phyloP scores from a whole-genome alignment of 2,888 invertebrate genomes.

The Yponomeuta malinellus region DNA sequence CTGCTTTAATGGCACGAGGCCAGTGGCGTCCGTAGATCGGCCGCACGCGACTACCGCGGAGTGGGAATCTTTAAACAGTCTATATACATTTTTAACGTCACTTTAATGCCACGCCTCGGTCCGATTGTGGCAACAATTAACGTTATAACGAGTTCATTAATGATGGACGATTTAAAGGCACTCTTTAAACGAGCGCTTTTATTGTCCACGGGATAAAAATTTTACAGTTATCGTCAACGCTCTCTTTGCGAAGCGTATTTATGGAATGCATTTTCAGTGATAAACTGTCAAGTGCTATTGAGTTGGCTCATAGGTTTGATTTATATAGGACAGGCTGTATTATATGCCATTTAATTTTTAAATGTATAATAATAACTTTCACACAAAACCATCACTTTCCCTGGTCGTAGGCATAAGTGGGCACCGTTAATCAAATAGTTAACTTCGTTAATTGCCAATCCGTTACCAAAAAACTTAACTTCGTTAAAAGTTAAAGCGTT shows the following conservation, averaged over 20 bases:
- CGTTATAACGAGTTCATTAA: constrained; percentile 66
- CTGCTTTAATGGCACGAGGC: constrained; percentile 71
- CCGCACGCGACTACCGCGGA: constrained; percentile 62
- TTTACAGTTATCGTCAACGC: constrained; percentile 10
- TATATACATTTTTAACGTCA: constrained; percentile 68
- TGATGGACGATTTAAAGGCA: constrained; percentile 37
- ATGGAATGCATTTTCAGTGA: constrained; percentile 17
- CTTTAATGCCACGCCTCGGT: constrained; percentile 60
- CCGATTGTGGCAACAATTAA: constrained; percentile 67
- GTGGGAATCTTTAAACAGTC: constrained; percentile 70
- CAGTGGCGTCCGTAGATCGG: constrained; percentile 69
- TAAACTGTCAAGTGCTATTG: not conserved
- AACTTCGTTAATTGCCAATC: too few relatives aligned
- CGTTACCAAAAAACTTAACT: too few relatives aligned
- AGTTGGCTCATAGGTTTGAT: too few relatives aligned
- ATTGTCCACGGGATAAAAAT: constrained; percentile 26
- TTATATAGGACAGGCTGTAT: too few relatives aligned
- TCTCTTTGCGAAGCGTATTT: constrained; percentile 18
- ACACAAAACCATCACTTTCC: too few relatives aligned
- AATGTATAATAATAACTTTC: too few relatives aligned
- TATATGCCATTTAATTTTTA: too few relatives aligned
- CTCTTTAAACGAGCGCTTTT: constrained; percentile 27
- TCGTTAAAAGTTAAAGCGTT: too few relatives aligned
- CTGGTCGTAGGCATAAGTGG: too few relatives aligned
- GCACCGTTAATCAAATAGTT: too few relatives aligned